Conservation (phyloP, 2,888 invertebrate genomes). For the Caenorhabditis sp. region DNA sequence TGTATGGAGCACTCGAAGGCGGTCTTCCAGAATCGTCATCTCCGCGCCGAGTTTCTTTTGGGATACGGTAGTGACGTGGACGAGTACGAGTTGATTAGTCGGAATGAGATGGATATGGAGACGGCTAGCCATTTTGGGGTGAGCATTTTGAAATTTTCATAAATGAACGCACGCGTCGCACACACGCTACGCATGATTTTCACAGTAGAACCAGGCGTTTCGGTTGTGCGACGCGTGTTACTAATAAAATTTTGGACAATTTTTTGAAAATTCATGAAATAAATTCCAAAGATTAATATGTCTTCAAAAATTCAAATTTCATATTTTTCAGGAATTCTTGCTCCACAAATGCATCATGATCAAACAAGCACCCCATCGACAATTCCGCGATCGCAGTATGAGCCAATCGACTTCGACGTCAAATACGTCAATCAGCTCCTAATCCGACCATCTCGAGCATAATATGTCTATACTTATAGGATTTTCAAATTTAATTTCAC, state of each 20-base stretch:
- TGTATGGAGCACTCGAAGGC: conserved; percentile 48
- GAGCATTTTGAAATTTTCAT: background rate
- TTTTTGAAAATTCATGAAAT: background rate
- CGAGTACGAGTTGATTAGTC: conserved; percentile 19
- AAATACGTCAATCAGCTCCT: conserved; percentile 19
- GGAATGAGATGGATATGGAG: conserved; percentile 37
- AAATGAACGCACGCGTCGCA: no score
- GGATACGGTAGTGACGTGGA: conserved; percentile 38
- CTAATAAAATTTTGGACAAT: no score
- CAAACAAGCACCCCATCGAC: conserved; percentile 44
- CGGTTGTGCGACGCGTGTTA: background rate
- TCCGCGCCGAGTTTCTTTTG: conserved; percentile 44
- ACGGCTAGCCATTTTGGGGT: conserved; percentile 45
- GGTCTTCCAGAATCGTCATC: conserved; percentile 44
- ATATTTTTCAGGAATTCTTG: conserved; percentile 40
- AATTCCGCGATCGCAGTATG: conserved; percentile 49
- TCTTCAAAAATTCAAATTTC: background rate
- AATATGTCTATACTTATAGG: no score
- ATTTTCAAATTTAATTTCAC: no score
- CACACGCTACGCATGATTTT: background rate
- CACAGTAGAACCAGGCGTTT: background rate
- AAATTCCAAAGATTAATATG: background rate
- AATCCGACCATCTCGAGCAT: background rate
- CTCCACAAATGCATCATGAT: conserved; percentile 49
- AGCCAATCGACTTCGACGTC: conserved; percentile 40